Conservation (phyloP, 1,140 invertebrate genomes). For the Aphaenogaster rudis region DNA sequence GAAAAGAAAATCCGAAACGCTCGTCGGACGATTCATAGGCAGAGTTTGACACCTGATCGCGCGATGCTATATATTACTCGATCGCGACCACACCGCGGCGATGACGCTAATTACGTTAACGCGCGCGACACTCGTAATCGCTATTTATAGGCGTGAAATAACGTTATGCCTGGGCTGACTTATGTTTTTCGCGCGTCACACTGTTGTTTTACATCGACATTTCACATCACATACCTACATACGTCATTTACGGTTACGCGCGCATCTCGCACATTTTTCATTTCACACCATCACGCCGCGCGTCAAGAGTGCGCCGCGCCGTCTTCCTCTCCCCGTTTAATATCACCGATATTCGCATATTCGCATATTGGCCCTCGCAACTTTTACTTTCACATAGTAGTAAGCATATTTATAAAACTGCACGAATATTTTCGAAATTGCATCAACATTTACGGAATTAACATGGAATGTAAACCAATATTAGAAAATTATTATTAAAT, state of each 20-base stretch:
- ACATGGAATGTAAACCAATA: no score
- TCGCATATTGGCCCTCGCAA: no score
- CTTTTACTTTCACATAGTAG: no score
- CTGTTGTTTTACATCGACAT: conserved; percentile 4
- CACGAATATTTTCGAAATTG: no score
- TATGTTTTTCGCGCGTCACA: not conserved
- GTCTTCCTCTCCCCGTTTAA: no score
- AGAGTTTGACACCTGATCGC: conserved; percentile 52
- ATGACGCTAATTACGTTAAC: conserved; percentile 75
- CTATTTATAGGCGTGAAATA: conserved; percentile 82
- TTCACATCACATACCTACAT: not conserved
- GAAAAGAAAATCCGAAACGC: not conserved
- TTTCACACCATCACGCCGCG: not conserved
- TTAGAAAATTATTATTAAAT: no score
- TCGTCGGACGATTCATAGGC: not conserved
- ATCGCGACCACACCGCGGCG: conserved; percentile 29
- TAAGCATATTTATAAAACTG: no score
- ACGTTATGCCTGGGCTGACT: conserved; percentile 21
- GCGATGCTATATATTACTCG: conserved; percentile 34
- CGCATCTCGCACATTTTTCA: not conserved
- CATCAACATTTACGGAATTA: no score
- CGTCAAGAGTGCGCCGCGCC: not conserved
- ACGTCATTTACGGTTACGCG: conserved; percentile 2
- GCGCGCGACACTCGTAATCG: conserved; percentile 71
- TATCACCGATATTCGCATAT: no score